Evolutionary conservation across 1,140 invertebrate genomes (phyloP).

Genomic region (Brachionus calyciflorus): DNA sequence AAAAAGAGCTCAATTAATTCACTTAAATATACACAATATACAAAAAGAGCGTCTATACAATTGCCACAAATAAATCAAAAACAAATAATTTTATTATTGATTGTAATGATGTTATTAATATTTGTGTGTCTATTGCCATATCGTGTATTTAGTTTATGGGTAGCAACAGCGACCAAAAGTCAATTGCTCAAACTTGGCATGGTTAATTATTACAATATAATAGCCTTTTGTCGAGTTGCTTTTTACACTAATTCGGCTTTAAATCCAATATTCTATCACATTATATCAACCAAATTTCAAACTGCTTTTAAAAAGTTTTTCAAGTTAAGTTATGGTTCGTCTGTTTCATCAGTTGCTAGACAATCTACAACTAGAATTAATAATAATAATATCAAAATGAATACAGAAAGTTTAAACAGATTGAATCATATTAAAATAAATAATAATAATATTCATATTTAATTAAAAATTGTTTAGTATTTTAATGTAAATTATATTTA

Average conservation of each 20-base stretch:
- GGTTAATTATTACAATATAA: constrained; percentile 34
- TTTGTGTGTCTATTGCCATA: constrained; percentile 41
- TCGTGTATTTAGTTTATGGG: constrained; percentile 43
- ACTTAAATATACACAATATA: no score
- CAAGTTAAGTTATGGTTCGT: background rate
- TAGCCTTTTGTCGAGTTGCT: constrained; percentile 15
- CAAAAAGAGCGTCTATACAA: background rate
- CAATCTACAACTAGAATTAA: no score
- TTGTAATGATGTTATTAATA: constrained; percentile 44
- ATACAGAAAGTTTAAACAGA: no score
- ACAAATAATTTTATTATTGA: constrained; percentile 21
- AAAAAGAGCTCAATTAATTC: constrained; percentile 5
- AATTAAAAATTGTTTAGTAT: no score
- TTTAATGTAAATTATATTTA: no score
- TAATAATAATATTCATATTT: no score
- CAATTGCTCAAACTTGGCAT: constrained; percentile 8
- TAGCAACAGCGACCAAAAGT: constrained; percentile 21
- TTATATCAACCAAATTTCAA: constrained; percentile 45
- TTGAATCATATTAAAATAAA: no score
- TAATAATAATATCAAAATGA: no score
- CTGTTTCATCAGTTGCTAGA: background rate
- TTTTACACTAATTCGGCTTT: constrained; percentile 44
- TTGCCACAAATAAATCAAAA: constrained; percentile 40
- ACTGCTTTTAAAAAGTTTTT: constrained; percentile 38
- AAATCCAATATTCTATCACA: constrained; percentile 46